A percentile compares a stretch with the other conserved stretches of the same genome.
These are phyloP conservation scores for Aradophagus sp. DNA, from an alignment of 1,140 invertebrate genomes.

Conservation along the genomic window DNA sequence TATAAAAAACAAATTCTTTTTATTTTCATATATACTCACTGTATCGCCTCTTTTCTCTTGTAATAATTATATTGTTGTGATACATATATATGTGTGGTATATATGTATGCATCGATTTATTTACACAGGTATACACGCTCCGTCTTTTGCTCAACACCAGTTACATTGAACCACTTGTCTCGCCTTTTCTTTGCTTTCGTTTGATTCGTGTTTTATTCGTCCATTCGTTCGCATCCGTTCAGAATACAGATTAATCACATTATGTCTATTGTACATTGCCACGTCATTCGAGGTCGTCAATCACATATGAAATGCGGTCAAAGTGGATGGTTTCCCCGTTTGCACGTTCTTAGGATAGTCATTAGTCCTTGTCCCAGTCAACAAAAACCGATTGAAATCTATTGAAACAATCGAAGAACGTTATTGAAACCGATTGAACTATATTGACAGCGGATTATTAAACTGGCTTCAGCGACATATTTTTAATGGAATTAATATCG, in stretches of 20 bases:
- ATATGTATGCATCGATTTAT: constrained; percentile 70
- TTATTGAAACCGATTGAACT: too few relatives aligned
- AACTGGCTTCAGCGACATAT: too few relatives aligned
- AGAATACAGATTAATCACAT: constrained; percentile 71
- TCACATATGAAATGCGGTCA: constrained; percentile 24
- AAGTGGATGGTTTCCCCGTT: constrained; percentile 34
- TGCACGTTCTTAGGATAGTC: constrained; percentile 33
- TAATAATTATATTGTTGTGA: constrained; percentile 66
- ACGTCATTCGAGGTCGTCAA: constrained; percentile 62
- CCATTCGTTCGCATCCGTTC: constrained; percentile 50
- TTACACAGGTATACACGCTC: constrained; percentile 69
- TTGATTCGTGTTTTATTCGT: constrained; percentile 54
- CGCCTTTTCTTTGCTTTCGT: constrained; percentile 49
- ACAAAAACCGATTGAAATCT: too few relatives aligned
- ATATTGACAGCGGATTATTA: too few relatives aligned
- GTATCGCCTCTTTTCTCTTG: constrained; percentile 66
- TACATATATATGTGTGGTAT: constrained; percentile 63
- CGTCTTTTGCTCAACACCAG: constrained; percentile 50
- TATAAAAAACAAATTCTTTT: constrained; percentile 74
- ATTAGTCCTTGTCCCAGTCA: constrained; percentile 18
- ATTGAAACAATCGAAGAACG: too few relatives aligned
- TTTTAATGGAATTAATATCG: too few relatives aligned
- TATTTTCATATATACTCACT: constrained; percentile 67
- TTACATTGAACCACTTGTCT: constrained; percentile 52
- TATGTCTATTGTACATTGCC: constrained; percentile 73